Evolutionary conservation across 1,140 invertebrate genomes (phyloP), one percentile per base, ranked within the genome.

Genomic region (Sarcophaga bullata): DNA sequence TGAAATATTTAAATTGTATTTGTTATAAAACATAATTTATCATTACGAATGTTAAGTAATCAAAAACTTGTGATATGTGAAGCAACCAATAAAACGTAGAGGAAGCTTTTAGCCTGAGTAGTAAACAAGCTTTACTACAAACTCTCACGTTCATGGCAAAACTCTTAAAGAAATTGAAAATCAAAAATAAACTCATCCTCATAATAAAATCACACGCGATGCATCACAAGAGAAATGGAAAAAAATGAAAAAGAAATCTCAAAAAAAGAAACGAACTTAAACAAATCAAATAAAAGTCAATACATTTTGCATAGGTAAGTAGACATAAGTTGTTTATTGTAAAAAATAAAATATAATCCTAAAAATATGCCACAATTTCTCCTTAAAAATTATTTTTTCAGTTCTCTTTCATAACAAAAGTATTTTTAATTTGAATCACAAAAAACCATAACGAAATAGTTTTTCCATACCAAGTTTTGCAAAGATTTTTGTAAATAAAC

Each of bases 241-340:
- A 72, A n/a, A 72, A 72, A 62, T 13, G 15, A 62, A 62, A 62
- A 10, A 62, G 19, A 62, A n/a, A n/a, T n/a, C n/a, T 13, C 4
- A 9, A 9, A 72, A 58, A 76, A 76, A 76, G n/a, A 47, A 49
- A 76, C 19, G n/a, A n/a, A n/a, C n/a, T 50, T 50, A 78, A 78
- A 19, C 75, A 78, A 78, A 78, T 78, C 75, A 78, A 78, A 78
- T 78, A 78, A 78, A 78, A 78, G 75, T 78, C 75, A 78, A 78
- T 78, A 78, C 50, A 78, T 50, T 78, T 78, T 78, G 75, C 75
- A 52, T 78, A 78, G 75, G 75, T 78, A 78, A 78, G 75, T 78
- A 52, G 75, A 6, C 46, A 37, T n/a, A 0, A 47, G 10, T 9
- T 7, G 11, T 37, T 37, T 37, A 37, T 37, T 37, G 1, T 37